Conservation (phyloP, 1,140 invertebrate species). For the Brachionus koreanus region DNA sequence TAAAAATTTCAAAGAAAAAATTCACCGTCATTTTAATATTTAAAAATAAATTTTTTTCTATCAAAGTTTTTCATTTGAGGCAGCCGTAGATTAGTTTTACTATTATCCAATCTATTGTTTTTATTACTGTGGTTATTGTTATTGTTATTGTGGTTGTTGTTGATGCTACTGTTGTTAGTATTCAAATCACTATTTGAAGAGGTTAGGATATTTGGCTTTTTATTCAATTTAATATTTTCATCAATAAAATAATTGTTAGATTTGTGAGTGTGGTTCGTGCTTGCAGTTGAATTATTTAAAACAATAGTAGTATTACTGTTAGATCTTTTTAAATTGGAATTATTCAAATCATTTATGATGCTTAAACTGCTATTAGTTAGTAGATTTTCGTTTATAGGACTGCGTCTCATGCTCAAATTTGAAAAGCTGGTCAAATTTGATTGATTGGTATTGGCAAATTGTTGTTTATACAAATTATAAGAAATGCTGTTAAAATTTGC, state of each 20-base stretch:
- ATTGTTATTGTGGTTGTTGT: background rate
- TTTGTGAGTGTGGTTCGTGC: background rate
- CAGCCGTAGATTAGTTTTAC: background rate
- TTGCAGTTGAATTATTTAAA: background rate
- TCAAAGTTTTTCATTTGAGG: conserved; percentile 24
- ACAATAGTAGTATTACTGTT: conserved; percentile 10
- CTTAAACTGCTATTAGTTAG: background rate
- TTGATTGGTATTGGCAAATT: background rate
- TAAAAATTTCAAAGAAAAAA: background rate
- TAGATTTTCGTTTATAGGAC: background rate
- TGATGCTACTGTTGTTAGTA: background rate
- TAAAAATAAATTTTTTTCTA: conserved; percentile 25
- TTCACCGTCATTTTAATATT: background rate
- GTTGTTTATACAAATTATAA: conserved; percentile 15
- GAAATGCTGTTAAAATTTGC: background rate
- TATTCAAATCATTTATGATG: background rate
- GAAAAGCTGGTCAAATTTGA: conserved; percentile 1
- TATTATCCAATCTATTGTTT: background rate
- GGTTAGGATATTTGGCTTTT: background rate
- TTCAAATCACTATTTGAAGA: conserved; percentile 6
- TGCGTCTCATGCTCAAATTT: conserved; percentile 1
- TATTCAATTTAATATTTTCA: conserved; percentile 1
- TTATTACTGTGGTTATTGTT: too few species aligned
- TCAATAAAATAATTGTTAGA: conserved; percentile 3
- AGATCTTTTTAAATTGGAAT: background rate